Base-by-base conservation (phyloP, 2,888 invertebrate genomes). In the Eupithecia abbreviata region DNA sequence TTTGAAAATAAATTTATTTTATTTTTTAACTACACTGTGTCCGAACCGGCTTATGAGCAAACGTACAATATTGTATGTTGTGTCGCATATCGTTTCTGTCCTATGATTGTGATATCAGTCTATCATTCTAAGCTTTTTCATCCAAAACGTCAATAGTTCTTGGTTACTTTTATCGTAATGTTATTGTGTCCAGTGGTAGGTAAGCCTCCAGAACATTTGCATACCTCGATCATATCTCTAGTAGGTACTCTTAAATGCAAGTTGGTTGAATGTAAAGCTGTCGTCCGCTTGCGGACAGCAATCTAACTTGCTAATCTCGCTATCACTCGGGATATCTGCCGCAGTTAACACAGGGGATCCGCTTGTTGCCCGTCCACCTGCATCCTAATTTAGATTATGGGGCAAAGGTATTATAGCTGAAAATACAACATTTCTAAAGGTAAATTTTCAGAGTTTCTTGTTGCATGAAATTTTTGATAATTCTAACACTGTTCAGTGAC, bases 221-320 rank as follows among this genome's bases (percentile, higher is more conserved):
- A 51, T 3, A 6, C 15, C 9, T 51, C 3, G 18, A 9, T 58
- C 3, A 18, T 58, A 58, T 10, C 58, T 18, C 58, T 58, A 4
- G 58, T 30, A 30, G 30, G 30, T 58, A 9, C 18, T 58, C 18
- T 9, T 10, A 10, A 18, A 10, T 58, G 58, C 58, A 18, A 18
- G 58, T 18, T 1, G 3, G 18, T 58, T 3, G 18, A 18, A 18
- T 9, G 58, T 58, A 58, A 58, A 58, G 18, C 18, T 58, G 18
- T 58, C 58, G 58, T 58, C 18, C 58, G 18, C 18, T 70, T 67
- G 74, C 66, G 58, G 66, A 73, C 73, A 72, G 45, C 72, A 55
- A 73, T 73, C 75, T 77, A 73, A 79, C 77, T 74, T 74, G 74
- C 74, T 77, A 74, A 69, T 74, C 74, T 70, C 47, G 68, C 77